Evolutionary conservation across 2,888 invertebrate genomes (phyloP), one percentile per base, ranked within the genome.

Genomic region (Mantis religiosa): DNA sequence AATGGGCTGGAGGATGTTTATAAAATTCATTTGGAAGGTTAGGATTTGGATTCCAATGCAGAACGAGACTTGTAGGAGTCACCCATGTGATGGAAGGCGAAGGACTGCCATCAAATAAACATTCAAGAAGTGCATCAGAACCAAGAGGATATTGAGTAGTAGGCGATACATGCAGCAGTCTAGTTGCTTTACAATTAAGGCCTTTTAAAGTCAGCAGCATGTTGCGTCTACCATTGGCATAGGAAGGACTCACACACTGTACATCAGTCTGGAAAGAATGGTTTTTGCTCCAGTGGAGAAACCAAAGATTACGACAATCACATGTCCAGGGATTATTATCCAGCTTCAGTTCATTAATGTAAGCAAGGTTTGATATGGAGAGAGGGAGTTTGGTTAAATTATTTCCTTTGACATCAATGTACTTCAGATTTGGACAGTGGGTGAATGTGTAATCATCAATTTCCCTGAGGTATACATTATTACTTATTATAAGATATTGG

Each of bases 291-390:
- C 96, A 96, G 25, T 94, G 92, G 1, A 94, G 93, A 91, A 97
- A 95, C 97, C 97, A 97, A 91, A 95, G 95, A 95, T 97, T 96
- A 87, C 97, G 95, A 92, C 98, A 98, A 93, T 98, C 97, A 93
- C 98, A 98, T 28, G 96, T 95, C 96, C 97, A 97, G 47, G 96
- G 96, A 92, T 98, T 98, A 89, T 95, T 95, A 81, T 95, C 94
- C 91, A 98, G 95, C 91, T 95, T 95, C 47, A 98, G 93, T 90
- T 95, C 95, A 91, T 94, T 93, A 88, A 98, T 93, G 86, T 94
- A 93, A 12, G 94, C 94, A 89, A 98, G 93, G 91, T 95, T 94
- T 88, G 95, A 95, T 88, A 98, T 92, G 27, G 96, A 95, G 89
- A 95, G 94, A 34, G 97, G 97, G 91, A 98, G 93, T 91, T 95